Evolutionary conservation across 2,888 invertebrate species (phyloP), one percentile per base, ranked within the genome.

Genomic region (Drosophila hamatofila): DNA sequence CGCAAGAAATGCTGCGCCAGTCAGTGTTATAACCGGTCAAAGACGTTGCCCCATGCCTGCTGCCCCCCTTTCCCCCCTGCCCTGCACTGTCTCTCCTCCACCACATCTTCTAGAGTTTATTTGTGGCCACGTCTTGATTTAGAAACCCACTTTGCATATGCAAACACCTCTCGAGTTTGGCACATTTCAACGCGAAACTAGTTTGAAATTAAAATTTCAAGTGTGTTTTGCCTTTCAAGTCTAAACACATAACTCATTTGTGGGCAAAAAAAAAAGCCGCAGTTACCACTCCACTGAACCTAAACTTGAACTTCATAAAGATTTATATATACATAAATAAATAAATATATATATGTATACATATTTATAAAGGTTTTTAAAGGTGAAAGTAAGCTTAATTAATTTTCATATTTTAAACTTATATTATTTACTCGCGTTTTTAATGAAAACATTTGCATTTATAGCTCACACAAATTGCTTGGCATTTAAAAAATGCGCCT

Each of bases 11-110:
- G 75, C 75, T 66, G 70, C 33, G 18, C 21, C 58, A 52, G 51
- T 64, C 73, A 84, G 72, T 88, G 88, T 81, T 83, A 86, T 86
- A 88, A 88, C 86, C 88, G 83, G 84, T 78, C 87, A 85, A 83
- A 74, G 83, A 76, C 65, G 73, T 56, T 56, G 66, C 33, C 51
- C 54, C 61, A 37, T 16, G 30, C 30, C 25, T 9, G 23, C 44
- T 23, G 16, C 30, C 18, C 18, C 41, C 3, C 3, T n/a, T 41
- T 1, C 41, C 11, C 11, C 41, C 7, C 5, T 5, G 3, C 7
- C 18, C 27, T 14, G 41, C 16, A 33, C 6, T 23, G 21, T 9
- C 30, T 30, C 35, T 39, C n/a, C 6, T 25, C 41, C 16, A 16
- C 49, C 35, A 39, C n/a, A 18, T 25, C 62, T 39, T 39, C 64